A percentile compares a stretch with the other conserved stretches of the same genome.
These are phyloP conservation scores for Drosophila orena DNA, from an alignment of 1,140 invertebrate species.

Conservation along the genomic window DNA sequence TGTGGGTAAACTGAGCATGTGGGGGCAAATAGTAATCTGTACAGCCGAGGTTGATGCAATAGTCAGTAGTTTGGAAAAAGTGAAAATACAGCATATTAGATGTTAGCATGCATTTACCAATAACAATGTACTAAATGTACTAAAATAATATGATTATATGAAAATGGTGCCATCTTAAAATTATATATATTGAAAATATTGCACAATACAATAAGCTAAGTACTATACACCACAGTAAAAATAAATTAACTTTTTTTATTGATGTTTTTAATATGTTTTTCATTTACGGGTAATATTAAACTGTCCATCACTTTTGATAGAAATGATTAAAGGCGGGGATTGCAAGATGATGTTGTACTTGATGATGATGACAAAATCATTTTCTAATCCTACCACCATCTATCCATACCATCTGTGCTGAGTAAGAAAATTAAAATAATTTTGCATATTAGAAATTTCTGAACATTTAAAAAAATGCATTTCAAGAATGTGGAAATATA, in stretches of 20 bases:
- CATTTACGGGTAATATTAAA: background rate
- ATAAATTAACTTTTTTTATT: no score
- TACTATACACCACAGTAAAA: no score
- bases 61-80: background rate
- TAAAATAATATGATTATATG: no score
- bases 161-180: no score
- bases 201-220: no score
- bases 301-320: background rate
- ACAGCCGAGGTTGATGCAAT: background rate
- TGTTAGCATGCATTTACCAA: background rate
- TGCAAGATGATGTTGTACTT: background rate
- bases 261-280: no score
- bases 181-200: no score
- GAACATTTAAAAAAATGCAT: no score
- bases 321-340: background rate
- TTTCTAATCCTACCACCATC: background rate
- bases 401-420: background rate
- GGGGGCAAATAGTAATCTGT: background rate
- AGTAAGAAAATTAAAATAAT: background rate
- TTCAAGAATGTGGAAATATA: no score
- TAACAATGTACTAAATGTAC: no score
- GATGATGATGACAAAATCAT: conserved; percentile 14
- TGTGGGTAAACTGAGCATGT: background rate
- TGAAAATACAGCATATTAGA: no score
- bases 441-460: background rate